A percentile compares a stretch with the other conserved stretches of the same genome.
phyloP scores from a whole-genome alignment of 2,797 vertebrate species.

The Oceanodroma leucorhoa region DNA sequence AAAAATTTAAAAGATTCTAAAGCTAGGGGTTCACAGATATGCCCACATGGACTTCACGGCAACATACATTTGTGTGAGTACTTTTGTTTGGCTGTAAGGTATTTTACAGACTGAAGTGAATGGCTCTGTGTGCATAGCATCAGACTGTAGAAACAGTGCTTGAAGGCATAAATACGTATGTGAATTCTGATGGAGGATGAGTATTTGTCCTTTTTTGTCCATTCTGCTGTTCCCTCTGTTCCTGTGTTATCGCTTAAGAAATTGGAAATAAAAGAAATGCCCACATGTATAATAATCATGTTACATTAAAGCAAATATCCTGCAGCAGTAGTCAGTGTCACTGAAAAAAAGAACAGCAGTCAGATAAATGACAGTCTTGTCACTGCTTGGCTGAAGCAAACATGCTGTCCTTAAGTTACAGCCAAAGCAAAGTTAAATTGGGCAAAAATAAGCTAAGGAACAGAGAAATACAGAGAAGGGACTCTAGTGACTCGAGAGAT shows the following conservation, averaged over 20 bases:
- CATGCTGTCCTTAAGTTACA: not conserved
- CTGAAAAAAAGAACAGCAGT: not conserved
- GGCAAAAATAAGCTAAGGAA: not conserved
- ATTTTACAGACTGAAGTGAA: not conserved
- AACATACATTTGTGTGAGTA: not conserved
- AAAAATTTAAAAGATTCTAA: not conserved
- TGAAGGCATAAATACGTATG: not conserved
- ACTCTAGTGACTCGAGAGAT: not conserved
- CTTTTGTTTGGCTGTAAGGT: not conserved
- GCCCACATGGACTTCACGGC: not conserved
- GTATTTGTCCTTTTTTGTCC: not conserved
- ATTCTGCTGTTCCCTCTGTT: not conserved
- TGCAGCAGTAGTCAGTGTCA: not conserved
- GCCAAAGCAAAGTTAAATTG: not conserved
- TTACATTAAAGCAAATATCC: not conserved
- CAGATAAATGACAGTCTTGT: not conserved
- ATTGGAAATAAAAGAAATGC: not conserved
- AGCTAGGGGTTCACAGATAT: not conserved
- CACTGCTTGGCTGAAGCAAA: not conserved
- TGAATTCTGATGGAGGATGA: not conserved
- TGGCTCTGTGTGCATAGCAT: not conserved
- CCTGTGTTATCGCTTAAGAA: not conserved
- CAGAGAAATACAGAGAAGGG: not conserved
- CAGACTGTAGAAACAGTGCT: not conserved
- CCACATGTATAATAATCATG: fast-evolving